These are phyloP conservation scores for Astropecten irregularis DNA, from an alignment of 53 echinoderm and acorn worm genomes.

Conservation along the genomic window DNA sequence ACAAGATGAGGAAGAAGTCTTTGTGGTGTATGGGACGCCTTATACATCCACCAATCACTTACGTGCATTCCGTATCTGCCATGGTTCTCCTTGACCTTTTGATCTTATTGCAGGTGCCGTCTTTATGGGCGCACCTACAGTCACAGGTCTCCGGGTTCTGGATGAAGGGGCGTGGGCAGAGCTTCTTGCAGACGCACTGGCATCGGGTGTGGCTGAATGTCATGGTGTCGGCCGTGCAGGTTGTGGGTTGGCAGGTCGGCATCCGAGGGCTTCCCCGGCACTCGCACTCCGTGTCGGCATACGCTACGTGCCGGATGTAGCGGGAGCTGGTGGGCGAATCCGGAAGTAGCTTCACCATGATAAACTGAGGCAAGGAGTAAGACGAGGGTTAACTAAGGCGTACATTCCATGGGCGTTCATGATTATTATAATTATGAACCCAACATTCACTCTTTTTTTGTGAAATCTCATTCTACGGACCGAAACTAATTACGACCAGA, in stretches of 20 bases:
- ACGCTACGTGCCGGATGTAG: conserved; percentile 13
- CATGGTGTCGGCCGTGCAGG: background rate
- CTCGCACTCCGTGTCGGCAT: conserved; percentile 8
- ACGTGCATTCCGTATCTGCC: conserved; percentile 10
- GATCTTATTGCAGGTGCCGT: conserved; percentile 44
- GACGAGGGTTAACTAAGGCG: too few relatives aligned
- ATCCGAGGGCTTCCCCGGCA: background rate
- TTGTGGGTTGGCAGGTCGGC: background rate
- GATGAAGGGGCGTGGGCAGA: conserved; percentile 70
- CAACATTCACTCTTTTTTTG: too few relatives aligned
- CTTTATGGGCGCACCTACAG: conserved; percentile 61
- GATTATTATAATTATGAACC: too few relatives aligned
- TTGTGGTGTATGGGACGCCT: too few relatives aligned
- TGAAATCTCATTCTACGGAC: too few relatives aligned
- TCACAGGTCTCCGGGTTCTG: conserved; percentile 66
- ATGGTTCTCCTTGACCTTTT: conserved; percentile 5
- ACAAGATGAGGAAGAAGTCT: too few relatives aligned
- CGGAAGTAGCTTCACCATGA: background rate
- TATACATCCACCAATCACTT: too few relatives aligned
- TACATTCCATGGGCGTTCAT: too few relatives aligned
- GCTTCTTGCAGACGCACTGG: conserved; percentile 64
- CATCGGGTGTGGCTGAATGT: conserved; percentile 36
- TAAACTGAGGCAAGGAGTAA: background rate
- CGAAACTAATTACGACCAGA: too few relatives aligned
- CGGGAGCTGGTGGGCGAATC: background rate